phyloP scores from a whole-genome alignment of 2,797 vertebrate species.

The Argyrosomus regius region DNA sequence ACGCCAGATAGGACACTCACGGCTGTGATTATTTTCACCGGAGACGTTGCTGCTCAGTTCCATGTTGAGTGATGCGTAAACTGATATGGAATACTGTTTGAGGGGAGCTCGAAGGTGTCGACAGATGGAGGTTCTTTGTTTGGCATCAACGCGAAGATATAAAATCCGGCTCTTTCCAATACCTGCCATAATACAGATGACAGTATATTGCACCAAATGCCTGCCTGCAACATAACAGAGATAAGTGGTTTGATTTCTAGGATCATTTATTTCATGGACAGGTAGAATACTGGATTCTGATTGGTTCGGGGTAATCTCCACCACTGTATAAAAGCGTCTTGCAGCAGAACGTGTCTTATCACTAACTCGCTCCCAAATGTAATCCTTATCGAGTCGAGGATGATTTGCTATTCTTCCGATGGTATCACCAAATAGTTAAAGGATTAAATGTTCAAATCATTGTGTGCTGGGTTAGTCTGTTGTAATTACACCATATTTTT shows the following conservation, averaged over 20 bases:
- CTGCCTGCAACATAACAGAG: not conserved
- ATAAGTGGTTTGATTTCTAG: not conserved
- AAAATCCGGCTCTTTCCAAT: not conserved
- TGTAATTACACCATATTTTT: conserved; percentile 32
- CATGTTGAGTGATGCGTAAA: conserved; percentile 10
- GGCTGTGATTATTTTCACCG: conserved; percentile 38
- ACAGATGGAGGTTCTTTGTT: conserved; percentile 22
- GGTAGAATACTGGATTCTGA: conserved; percentile 2
- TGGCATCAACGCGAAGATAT: not conserved
- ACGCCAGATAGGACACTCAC: conserved; percentile 27
- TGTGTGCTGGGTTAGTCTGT: conserved; percentile 19
- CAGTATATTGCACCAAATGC: not conserved
- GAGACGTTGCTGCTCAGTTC: conserved; percentile 8
- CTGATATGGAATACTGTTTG: conserved; percentile 40
- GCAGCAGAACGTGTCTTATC: not conserved
- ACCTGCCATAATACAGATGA: not conserved
- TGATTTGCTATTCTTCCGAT: conserved; percentile 24
- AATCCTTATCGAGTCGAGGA: conserved; percentile 20
- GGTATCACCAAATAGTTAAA: conserved; percentile 28
- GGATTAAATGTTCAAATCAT: conserved; percentile 40
- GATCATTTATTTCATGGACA: not conserved
- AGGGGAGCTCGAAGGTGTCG: not conserved
- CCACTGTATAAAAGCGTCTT: not conserved
- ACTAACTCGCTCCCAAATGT: not conserved
- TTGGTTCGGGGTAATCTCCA: not conserved